phyloP scores from a whole-genome alignment of 2,888 invertebrate species.

The Pimpla rufipes region DNA sequence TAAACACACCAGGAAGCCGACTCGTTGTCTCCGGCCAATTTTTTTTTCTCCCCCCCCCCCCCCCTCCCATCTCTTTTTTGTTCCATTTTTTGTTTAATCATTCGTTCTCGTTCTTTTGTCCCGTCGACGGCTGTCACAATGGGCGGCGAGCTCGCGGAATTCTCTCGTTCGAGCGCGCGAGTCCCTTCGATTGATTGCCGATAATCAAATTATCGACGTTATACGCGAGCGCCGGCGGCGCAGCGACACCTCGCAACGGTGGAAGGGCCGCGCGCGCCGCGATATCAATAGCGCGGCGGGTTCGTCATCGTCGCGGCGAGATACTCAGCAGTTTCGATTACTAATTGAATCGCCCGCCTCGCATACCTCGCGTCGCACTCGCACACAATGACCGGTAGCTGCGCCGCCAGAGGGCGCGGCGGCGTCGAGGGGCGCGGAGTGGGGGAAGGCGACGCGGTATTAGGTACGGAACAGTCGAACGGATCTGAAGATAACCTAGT shows the following conservation, averaged over 20 bases:
- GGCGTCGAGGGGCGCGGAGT: neutral
- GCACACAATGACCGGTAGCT: slow-evolving; percentile 3
- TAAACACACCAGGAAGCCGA: slow-evolving; percentile 24
- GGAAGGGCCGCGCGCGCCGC: slow-evolving; percentile 11
- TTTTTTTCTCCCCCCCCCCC: slow-evolving; percentile 8
- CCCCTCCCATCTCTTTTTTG: slow-evolving; percentile 39
- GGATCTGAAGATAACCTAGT: slow-evolving; percentile 62
- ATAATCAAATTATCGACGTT: slow-evolving; percentile 76
- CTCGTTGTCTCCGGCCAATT: slow-evolving; percentile 10
- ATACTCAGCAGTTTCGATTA: slow-evolving; percentile 70
- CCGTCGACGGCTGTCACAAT: slow-evolving; percentile 29
- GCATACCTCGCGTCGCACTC: slow-evolving; percentile 12
- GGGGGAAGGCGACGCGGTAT: neutral
- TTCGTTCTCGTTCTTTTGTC: slow-evolving; percentile 42
- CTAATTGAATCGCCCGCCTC: slow-evolving; percentile 73
- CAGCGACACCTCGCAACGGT: neutral
- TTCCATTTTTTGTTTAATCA: slow-evolving; percentile 36
- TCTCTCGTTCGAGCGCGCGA: slow-evolving; percentile 25
- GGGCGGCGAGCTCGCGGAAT: slow-evolving; percentile 18
- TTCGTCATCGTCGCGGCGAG: slow-evolving; percentile 35
- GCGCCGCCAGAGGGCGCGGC: neutral
- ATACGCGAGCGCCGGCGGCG: slow-evolving; percentile 44
- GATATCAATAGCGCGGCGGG: slow-evolving; percentile 17
- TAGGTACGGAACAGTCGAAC: slow-evolving; percentile 53
- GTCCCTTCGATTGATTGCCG: slow-evolving; percentile 77